phyloP scores from a whole-genome alignment of 2,113 vertebrate genomes.

The Eolophus roseicapilla region DNA sequence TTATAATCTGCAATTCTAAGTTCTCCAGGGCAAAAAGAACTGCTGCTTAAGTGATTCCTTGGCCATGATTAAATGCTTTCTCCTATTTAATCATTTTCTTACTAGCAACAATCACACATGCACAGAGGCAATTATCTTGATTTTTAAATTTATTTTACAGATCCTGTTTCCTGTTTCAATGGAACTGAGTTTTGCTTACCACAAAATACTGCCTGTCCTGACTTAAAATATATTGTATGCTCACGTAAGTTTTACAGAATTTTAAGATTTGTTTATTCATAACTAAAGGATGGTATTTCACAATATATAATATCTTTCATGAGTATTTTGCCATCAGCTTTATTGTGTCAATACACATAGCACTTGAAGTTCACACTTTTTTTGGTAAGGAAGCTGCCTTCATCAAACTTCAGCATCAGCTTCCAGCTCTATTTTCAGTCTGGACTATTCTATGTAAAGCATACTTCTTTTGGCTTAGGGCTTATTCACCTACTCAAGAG shows the following conservation, averaged over 20 bases:
- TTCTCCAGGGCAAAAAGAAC: neutral
- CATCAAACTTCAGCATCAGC: neutral
- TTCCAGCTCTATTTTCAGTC: slow-evolving; percentile 25
- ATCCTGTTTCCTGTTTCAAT: slow-evolving; percentile 15
- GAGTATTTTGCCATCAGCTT: neutral
- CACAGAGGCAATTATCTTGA: neutral
- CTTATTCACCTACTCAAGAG: neutral
- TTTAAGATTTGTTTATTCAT: neutral
- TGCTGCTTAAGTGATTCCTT: neutral
- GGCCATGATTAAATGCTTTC: neutral
- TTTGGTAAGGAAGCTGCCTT: neutral
- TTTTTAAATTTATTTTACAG: slow-evolving; percentile 42
- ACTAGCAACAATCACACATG: neutral
- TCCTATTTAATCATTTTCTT: neutral
- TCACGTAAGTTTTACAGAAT: slow-evolving; percentile 40
- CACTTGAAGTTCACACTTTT: neutral
- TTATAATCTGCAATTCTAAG: neutral
- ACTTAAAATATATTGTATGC: neutral
- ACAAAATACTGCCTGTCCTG: neutral
- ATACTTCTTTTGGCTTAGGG: neutral
- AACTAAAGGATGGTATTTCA: neutral
- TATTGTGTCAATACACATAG: neutral
- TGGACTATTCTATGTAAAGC: neutral
- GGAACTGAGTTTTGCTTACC: neutral
- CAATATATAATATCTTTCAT: neutral